phyloP scores from a whole-genome alignment of 2,888 invertebrate genomes.

The Epicampocera succincta region DNA sequence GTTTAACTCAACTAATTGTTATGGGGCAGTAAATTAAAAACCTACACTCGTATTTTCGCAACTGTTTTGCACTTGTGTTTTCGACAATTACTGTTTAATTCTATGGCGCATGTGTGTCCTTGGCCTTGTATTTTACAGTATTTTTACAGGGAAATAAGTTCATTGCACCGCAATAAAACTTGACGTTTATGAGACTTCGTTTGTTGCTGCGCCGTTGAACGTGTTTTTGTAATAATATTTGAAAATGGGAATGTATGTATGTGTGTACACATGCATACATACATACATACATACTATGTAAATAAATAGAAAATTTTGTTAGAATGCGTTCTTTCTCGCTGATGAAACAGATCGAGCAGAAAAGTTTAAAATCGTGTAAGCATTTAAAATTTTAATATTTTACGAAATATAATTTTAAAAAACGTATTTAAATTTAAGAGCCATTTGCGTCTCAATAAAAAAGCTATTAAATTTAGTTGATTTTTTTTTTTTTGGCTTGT shows the following conservation, averaged over 20 bases:
- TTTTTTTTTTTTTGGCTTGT: slow-evolving; percentile 30
- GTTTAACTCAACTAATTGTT: no score
- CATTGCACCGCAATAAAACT: slow-evolving; percentile 42
- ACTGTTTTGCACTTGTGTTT: slow-evolving; percentile 7
- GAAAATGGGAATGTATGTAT: neutral
- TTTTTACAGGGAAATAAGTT: slow-evolving; percentile 28
- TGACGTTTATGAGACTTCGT: slow-evolving; percentile 1
- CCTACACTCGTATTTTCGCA: neutral
- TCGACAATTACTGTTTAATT: slow-evolving; percentile 42
- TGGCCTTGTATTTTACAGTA: slow-evolving; percentile 56
- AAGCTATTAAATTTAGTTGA: slow-evolving; percentile 16
- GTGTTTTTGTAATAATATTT: slow-evolving; percentile 47
- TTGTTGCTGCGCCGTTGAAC: slow-evolving; percentile 16
- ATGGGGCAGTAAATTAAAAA: neutral
- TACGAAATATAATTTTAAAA: neutral
- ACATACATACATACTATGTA: no score
- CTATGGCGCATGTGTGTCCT: slow-evolving; percentile 68
- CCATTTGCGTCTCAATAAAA: slow-evolving; percentile 20
- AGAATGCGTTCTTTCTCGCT: slow-evolving; percentile 10
- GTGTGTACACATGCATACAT: no score
- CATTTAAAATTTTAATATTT: slow-evolving; percentile 22
- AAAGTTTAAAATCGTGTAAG: neutral
- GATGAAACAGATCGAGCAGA: neutral
- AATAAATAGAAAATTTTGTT: slow-evolving; percentile 9
- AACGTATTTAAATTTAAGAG: neutral